Evolutionary conservation across 2,113 vertebrate genomes (phyloP).

Genomic region (Entomyzon cyanotis): DNA sequence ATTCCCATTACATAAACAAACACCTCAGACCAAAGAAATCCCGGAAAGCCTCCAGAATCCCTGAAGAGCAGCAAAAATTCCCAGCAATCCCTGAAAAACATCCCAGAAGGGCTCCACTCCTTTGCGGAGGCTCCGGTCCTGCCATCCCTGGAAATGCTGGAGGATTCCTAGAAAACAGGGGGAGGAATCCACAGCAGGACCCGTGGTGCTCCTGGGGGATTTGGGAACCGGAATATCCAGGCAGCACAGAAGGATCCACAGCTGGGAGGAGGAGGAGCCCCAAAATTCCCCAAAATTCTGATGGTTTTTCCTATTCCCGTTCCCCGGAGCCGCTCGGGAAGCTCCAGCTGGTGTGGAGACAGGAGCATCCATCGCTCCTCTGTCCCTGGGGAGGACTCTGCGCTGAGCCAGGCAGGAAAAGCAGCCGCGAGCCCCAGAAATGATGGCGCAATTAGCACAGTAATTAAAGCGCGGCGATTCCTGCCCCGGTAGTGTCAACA

Average conservation of each 20-base stretch:
- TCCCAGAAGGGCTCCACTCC: not conserved
- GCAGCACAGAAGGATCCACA: not conserved
- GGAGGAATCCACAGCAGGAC: not conserved
- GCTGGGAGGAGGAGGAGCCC: not conserved
- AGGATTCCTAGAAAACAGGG: not conserved
- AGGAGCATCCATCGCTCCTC: not conserved
- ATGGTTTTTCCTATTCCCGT: accelerated
- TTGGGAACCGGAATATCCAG: not conserved
- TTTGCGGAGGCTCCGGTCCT: too few relatives aligned
- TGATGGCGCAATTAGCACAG: not conserved
- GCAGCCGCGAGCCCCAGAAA: not conserved
- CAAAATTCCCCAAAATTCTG: not conserved
- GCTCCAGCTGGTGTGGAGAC: not conserved
- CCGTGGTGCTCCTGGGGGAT: accelerated
- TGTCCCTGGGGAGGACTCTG: not conserved
- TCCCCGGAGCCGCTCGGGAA: not conserved
- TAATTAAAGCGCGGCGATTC: not conserved
- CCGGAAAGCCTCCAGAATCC: not conserved
- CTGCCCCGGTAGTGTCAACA: not conserved
- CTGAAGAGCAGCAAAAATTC: not conserved
- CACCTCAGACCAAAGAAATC: not conserved
- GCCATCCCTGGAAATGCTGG: accelerated
- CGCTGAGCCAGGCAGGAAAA: not conserved
- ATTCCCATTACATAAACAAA: not conserved
- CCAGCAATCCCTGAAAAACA: not conserved